Evolutionary conservation across 2,888 invertebrate genomes (phyloP).

Genomic region (Pecten maximus): DNA sequence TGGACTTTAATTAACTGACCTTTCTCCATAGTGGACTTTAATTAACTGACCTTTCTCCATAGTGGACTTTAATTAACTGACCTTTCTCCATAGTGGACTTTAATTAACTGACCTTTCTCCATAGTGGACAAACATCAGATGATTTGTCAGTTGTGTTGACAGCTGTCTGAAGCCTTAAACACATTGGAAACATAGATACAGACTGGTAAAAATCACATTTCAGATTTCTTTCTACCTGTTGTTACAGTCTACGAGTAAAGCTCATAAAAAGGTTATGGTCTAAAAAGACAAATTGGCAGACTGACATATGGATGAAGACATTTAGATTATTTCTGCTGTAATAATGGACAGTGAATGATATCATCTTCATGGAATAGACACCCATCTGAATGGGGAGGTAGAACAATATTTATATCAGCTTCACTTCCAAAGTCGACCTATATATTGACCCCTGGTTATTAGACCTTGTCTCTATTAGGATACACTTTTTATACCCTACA

Average conservation of each 20-base stretch:
- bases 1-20: constrained; percentile 10
- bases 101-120: too few relatives aligned
- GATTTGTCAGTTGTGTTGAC: constrained; percentile 11
- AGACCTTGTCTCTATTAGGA: too few relatives aligned
- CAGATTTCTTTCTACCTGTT: background rate
- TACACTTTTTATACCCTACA: too few relatives aligned
- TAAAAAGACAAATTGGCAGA: background rate
- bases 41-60: too few relatives aligned
- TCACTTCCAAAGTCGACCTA: too few relatives aligned
- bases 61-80: too few relatives aligned
- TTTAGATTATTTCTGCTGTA: background rate
- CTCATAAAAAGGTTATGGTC: background rate
- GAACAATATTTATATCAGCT: too few relatives aligned
- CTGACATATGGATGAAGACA: background rate
- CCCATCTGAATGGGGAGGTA: too few relatives aligned
- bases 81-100: background rate
- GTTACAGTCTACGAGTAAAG: background rate
- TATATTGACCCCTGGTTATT: too few relatives aligned
- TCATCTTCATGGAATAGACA: background rate
- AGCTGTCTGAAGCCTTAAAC: background rate
- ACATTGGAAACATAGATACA: background rate
- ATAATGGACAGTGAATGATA: too few relatives aligned
- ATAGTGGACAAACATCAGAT: background rate
- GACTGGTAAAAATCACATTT: background rate
- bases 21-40: background rate